phyloP scores from a whole-genome alignment of 2,888 invertebrate species.

The Nipponacmea schrenckii region DNA sequence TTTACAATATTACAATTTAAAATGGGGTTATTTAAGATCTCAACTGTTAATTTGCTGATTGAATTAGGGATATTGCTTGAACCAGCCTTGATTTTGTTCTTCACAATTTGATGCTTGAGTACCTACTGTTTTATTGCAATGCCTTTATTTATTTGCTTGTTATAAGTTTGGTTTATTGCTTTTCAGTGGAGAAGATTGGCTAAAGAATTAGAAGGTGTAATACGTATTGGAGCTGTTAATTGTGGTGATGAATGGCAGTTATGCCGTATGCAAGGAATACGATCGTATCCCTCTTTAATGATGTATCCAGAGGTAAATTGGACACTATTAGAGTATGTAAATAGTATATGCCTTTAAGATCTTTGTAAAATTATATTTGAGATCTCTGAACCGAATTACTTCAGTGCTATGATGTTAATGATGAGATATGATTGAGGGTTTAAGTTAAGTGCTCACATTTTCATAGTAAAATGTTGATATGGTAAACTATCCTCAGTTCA shows the following conservation, averaged over 20 bases:
- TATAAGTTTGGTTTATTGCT: not conserved
- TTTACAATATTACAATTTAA: not conserved
- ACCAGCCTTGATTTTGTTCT: too few relatives aligned
- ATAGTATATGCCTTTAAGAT: too few relatives aligned
- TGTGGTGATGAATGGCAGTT: slow-evolving; percentile 86
- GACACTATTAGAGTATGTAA: too few relatives aligned
- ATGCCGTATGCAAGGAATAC: slow-evolving; percentile 79
- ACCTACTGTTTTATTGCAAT: not conserved
- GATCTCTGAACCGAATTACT: too few relatives aligned
- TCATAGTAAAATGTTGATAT: too few relatives aligned
- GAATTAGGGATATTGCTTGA: too few relatives aligned
- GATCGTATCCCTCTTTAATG: slow-evolving; percentile 81
- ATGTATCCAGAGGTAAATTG: slow-evolving; percentile 74
- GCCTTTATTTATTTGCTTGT: not conserved
- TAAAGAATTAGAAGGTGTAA: slow-evolving; percentile 80
- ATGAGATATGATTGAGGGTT: too few relatives aligned
- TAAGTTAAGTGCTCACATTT: too few relatives aligned
- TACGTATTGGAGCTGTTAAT: slow-evolving; percentile 85
- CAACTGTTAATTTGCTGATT: too few relatives aligned
- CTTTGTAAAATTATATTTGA: not conserved
- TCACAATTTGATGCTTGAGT: too few relatives aligned
- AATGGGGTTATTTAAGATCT: not conserved
- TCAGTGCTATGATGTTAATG: too few relatives aligned
- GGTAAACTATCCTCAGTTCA: too few relatives aligned
- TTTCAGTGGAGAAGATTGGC: slow-evolving; percentile 81